Evolutionary conservation across 2,113 vertebrate species (phyloP).

Genomic region (Oncorhynchus nerka): DNA sequence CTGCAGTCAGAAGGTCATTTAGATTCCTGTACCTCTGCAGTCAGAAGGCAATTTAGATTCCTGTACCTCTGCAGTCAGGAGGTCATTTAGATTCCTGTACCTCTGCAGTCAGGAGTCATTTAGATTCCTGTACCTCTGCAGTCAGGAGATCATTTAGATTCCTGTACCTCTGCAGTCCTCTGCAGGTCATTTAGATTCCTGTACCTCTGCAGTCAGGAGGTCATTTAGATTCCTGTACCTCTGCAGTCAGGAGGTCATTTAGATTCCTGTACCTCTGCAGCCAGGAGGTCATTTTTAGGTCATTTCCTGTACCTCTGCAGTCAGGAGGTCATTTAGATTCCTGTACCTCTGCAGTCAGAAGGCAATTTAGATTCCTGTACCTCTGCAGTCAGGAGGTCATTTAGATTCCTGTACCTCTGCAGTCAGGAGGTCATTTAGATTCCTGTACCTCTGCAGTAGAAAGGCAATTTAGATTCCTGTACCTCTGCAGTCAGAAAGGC

Average conservation of each 20-base stretch:
- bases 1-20: conserved; percentile 7
- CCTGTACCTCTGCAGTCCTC: too few relatives aligned
- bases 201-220: too few relatives aligned
- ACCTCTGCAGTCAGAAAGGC: accelerated
- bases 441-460: too few relatives aligned
- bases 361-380: conserved; percentile 18
- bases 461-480: too few relatives aligned
- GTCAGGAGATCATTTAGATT: conserved; percentile 5
- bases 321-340: conserved; percentile 8
- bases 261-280: too few relatives aligned
- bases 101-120: conserved; percentile 15
- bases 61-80: conserved; percentile 12
- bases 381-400: too few relatives aligned
- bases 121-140: too few relatives aligned
- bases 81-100: conserved; percentile 43
- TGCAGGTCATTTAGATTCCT: conserved; percentile 9
- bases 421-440: too few relatives aligned
- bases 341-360: too few relatives aligned
- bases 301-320: too few relatives aligned
- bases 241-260: conserved; percentile 11
- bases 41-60: conserved; percentile 42
- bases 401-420: too few relatives aligned
- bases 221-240: conserved; percentile 16
- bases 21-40: too few relatives aligned
- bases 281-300: conserved; percentile 15